A percentile compares a stretch with the other conserved stretches of the same genome.
phyloP scores from a whole-genome alignment of 2,888 invertebrate species.

The Rhogogaster chlorosoma region DNA sequence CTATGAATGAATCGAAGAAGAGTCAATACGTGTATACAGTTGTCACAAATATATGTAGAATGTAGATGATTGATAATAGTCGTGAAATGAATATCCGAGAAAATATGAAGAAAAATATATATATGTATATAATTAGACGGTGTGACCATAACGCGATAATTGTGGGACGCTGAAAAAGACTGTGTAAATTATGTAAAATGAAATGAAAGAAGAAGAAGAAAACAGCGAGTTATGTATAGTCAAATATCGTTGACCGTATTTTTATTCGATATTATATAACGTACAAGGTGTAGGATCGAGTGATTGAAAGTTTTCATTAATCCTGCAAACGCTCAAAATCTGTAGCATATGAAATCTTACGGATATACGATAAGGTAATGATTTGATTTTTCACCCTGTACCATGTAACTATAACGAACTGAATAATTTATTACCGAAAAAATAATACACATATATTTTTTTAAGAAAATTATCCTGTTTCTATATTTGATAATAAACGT shows the following conservation, averaged over 20 bases:
- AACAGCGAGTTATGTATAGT: background rate
- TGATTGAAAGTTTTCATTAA: background rate
- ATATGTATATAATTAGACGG: background rate
- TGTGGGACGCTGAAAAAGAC: slow-evolving; percentile 26
- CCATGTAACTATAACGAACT: background rate
- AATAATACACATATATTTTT: background rate
- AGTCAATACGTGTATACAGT: background rate
- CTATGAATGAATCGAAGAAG: background rate
- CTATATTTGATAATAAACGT: slow-evolving; percentile 58
- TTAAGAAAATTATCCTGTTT: slow-evolving; percentile 9
- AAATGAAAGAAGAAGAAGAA: background rate
- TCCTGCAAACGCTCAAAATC: background rate
- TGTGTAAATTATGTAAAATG: background rate
- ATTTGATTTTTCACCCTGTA: background rate
- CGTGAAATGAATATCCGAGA: background rate
- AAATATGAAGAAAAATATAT: background rate
- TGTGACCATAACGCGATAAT: background rate
- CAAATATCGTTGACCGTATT: slow-evolving; percentile 1
- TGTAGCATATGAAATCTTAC: background rate
- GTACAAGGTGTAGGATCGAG: background rate
- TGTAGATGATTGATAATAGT: background rate
- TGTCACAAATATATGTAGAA: background rate
- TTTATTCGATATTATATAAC: background rate
- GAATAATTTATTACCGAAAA: slow-evolving; percentile 8
- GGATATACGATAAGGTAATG: background rate